Evolutionary conservation across 1,140 invertebrate genomes (phyloP).

Genomic region (Oscheius sp.): DNA sequence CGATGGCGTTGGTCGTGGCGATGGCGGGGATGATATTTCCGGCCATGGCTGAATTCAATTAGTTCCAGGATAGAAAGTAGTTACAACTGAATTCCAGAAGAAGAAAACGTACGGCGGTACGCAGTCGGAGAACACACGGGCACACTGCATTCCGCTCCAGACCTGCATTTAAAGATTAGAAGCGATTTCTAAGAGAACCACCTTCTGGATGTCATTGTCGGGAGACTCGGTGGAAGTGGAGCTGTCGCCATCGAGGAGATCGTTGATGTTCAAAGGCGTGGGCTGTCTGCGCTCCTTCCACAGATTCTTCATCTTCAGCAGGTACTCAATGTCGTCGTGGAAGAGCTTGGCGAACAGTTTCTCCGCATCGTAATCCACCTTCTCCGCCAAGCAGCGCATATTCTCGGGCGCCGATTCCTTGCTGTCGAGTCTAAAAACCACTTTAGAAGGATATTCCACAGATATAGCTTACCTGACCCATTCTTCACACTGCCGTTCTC

Average conservation of each 20-base stretch:
- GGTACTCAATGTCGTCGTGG: slow-evolving; percentile 88
- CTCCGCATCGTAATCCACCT: slow-evolving; percentile 77
- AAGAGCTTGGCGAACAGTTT: slow-evolving; percentile 73
- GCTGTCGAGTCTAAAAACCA: too few species aligned
- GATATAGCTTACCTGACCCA: too few species aligned
- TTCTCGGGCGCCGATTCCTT: slow-evolving; percentile 66
- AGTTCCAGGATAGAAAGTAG: too few species aligned
- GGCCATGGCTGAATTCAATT: slow-evolving; percentile 82
- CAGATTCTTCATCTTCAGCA: slow-evolving; percentile 87
- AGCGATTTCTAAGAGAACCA: too few species aligned
- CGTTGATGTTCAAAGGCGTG: slow-evolving; percentile 69
- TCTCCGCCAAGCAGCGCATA: slow-evolving; percentile 84
- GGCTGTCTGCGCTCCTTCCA: slow-evolving; percentile 85
- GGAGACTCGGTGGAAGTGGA: not conserved
- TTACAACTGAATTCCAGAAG: too few species aligned
- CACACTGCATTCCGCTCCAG: slow-evolving; percentile 80
- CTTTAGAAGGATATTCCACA: too few species aligned
- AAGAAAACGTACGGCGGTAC: slow-evolving; percentile 70
- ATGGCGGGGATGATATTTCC: slow-evolving; percentile 96
- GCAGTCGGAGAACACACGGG: slow-evolving; percentile 71
- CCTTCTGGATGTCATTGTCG: not conserved
- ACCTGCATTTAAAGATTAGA: slow-evolving; percentile 60
- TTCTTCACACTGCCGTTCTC: too few species aligned
- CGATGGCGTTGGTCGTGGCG: slow-evolving; percentile 94
- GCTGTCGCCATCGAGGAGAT: slow-evolving; percentile 47